A percentile compares a stretch with the other conserved stretches of the same genome.
phyloP scores from a whole-genome alignment of 2,888 invertebrate species.

The Cabera pusaria region DNA sequence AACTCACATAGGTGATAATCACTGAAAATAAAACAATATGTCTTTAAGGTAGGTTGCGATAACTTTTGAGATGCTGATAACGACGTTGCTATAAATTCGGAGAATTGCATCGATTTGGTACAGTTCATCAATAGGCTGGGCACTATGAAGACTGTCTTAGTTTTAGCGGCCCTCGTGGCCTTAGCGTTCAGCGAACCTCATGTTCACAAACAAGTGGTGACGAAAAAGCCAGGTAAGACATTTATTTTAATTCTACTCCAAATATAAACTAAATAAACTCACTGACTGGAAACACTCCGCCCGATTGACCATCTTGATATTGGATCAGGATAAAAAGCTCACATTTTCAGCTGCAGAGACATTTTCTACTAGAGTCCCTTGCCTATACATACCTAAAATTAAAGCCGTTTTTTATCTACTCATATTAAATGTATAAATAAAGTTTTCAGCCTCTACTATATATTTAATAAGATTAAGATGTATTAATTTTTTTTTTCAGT shows the following conservation, averaged over 20 bases:
- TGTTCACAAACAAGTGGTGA: constrained; percentile 31
- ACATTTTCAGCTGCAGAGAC: no score
- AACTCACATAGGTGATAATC: constrained; percentile 5
- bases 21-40: constrained; percentile 14
- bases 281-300: no score
- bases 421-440: no score
- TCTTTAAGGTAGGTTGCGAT: constrained; percentile 5
- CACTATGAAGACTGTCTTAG: constrained; percentile 76
- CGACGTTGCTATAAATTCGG: constrained; percentile 37
- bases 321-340: no score
- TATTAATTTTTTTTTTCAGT: constrained; percentile 34
- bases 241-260: no score
- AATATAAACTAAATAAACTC: no score
- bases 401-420: no score
- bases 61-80: constrained; percentile 16
- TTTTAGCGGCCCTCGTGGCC: constrained; percentile 65
- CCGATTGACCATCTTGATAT: no score
- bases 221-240: constrained; percentile 46
- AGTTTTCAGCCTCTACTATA: no score
- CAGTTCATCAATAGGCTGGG: constrained; percentile 58
- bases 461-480: no score
- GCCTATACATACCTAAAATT: no score
- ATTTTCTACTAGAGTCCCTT: no score
- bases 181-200: constrained; percentile 54
- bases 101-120: constrained; percentile 28